A percentile compares a stretch with the other conserved stretches of the same genome.
Conservation (phyloP, 2,797 vertebrate species). For the Myotis findleyi region DNA sequence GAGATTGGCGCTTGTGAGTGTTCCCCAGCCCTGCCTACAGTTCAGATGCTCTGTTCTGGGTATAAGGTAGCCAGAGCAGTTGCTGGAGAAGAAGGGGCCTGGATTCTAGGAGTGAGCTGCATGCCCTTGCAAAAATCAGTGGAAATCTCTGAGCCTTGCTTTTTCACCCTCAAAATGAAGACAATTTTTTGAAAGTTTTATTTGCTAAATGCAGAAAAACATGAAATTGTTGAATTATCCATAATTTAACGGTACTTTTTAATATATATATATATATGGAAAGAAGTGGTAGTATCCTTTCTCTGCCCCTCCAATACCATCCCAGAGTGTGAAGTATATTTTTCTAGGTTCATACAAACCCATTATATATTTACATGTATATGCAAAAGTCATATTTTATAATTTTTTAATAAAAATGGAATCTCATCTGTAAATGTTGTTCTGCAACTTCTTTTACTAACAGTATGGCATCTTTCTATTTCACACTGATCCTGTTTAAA, state of each 20-base stretch:
- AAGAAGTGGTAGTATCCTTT: neutral
- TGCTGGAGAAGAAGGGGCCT: neutral
- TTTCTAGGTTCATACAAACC: neutral
- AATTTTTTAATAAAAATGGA: neutral
- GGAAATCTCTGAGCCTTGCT: neutral
- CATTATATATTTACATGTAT: neutral
- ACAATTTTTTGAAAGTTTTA: slow-evolving; percentile 22
- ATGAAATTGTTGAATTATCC: neutral
- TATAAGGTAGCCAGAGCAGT: neutral
- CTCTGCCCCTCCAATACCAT: neutral
- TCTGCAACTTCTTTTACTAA: neutral
- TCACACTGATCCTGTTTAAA: neutral
- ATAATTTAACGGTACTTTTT: neutral
- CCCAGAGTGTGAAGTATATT: neutral
- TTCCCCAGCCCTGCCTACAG: neutral
- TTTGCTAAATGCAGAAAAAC: slow-evolving; percentile 32
- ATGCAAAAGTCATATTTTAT: neutral
- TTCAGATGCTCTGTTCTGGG: neutral
- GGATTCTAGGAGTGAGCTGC: neutral
- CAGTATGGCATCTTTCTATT: neutral
- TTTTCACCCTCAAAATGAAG: slow-evolving; percentile 10
- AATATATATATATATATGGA: neutral
- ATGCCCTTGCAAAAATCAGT: neutral
- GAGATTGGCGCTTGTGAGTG: neutral
- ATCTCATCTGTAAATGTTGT: neutral